These are phyloP conservation scores for Phalanger gymnotis DNA, from an alignment of 2,797 vertebrate genomes.

Conservation along the genomic window DNA sequence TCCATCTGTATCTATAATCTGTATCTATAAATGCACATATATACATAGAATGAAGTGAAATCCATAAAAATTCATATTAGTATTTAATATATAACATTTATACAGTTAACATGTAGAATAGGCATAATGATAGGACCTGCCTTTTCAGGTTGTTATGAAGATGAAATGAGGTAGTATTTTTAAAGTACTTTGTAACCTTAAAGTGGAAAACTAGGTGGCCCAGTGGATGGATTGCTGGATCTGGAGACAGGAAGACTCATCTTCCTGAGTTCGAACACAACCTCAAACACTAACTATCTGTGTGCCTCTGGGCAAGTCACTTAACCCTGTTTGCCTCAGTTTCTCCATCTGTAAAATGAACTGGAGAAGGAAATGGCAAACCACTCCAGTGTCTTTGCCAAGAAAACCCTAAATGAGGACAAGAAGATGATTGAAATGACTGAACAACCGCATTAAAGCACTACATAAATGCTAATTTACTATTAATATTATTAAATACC, in stretches of 20 bases:
- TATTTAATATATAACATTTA: background rate
- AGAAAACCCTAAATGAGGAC: background rate
- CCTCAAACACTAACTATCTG: too few relatives aligned
- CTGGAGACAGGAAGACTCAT: background rate
- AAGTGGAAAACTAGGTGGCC: background rate
- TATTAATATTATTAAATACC: background rate
- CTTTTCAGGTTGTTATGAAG: background rate
- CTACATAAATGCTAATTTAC: background rate
- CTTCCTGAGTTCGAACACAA: too few relatives aligned
- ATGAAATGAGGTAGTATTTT: background rate
- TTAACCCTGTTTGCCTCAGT: background rate
- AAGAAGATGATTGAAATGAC: background rate
- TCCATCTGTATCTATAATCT: too few relatives aligned
- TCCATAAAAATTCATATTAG: background rate
- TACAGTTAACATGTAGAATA: background rate
- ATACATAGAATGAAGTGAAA: too few relatives aligned
- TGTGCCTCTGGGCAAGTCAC: background rate
- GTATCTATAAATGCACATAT: too few relatives aligned
- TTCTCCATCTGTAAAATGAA: background rate
- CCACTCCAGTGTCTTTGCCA: background rate
- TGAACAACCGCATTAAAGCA: background rate
- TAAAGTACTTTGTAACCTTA: background rate
- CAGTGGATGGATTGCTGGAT: background rate
- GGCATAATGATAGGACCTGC: background rate
- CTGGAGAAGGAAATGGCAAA: background rate